Evolutionary conservation across 2,797 vertebrate species (phyloP).

Genomic region (Syngnathus rostellatus): DNA sequence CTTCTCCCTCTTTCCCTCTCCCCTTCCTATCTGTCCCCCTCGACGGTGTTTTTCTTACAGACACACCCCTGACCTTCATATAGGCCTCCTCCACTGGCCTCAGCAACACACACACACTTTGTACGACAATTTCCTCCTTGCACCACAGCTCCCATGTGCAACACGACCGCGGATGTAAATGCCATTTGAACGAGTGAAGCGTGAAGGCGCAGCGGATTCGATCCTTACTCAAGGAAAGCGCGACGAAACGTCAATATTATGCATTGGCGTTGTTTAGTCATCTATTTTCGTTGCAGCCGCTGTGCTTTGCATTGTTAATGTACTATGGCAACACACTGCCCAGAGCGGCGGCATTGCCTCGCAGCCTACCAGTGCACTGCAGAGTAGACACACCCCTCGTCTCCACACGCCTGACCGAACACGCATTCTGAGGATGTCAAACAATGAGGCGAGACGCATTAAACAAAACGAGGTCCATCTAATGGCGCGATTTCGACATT

Average conservation of each 20-base stretch:
- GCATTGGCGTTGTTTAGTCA: conserved; percentile 10
- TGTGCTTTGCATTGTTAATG: conserved; percentile 39
- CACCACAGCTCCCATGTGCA: conserved; percentile 20
- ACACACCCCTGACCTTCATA: conserved; percentile 62
- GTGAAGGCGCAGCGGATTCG: background rate
- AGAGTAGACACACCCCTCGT: conserved; percentile 66
- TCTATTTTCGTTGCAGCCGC: conserved; percentile 22
- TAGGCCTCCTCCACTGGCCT: conserved; percentile 27
- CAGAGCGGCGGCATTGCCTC: conserved; percentile 37
- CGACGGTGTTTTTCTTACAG: conserved; percentile 56
- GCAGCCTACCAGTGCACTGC: conserved; percentile 62
- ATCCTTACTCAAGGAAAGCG: background rate
- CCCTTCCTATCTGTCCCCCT: conserved; percentile 46
- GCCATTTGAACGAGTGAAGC: conserved; percentile 3
- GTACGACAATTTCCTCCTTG: conserved; percentile 15
- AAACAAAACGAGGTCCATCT: background rate
- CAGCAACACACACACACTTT: conserved; percentile 10
- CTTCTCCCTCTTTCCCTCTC: conserved; percentile 34
- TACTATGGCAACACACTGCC: conserved; percentile 39
- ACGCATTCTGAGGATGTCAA: conserved; percentile 42
- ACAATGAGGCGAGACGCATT: background rate
- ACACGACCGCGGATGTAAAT: conserved; percentile 5
- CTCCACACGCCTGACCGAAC: conserved; percentile 44
- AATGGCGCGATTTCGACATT: background rate
- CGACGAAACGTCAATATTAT: background rate